phyloP scores from a whole-genome alignment of 2,888 invertebrate genomes.

The Piscicola geometra region DNA sequence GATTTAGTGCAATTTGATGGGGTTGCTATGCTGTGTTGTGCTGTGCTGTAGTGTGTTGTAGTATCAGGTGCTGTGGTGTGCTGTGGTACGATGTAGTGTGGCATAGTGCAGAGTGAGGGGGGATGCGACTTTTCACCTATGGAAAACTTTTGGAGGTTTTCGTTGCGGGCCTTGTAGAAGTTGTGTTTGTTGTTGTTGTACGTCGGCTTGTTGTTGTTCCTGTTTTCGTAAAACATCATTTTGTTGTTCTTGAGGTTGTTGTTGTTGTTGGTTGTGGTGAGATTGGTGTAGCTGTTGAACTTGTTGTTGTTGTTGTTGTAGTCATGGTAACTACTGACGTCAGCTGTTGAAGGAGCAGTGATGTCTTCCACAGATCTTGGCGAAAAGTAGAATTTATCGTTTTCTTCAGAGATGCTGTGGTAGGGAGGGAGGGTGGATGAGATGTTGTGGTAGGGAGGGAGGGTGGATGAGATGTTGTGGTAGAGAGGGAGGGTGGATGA shows the following conservation, averaged over 20 bases:
- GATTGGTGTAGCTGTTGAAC: not conserved
- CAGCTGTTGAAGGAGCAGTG: constrained; percentile 30
- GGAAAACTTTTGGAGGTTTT: not conserved
- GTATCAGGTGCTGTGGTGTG: constrained; percentile 2
- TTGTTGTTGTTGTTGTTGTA: constrained; percentile 14
- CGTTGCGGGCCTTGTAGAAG: not conserved
- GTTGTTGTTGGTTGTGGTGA: too few relatives aligned
- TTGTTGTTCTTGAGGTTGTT: constrained; percentile 5
- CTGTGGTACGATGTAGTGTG: not conserved
- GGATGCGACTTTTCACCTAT: not conserved
- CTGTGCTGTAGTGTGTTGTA: not conserved
- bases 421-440: too few relatives aligned
- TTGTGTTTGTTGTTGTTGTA: not conserved
- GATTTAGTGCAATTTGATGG: too few relatives aligned
- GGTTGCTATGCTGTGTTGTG: too few relatives aligned
- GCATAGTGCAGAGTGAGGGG: not conserved
- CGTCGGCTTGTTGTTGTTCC: not conserved
- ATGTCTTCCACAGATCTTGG: constrained; percentile 28
- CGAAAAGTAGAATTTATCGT: not conserved
- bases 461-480: too few relatives aligned
- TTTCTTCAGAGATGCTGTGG: not conserved
- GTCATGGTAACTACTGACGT: not conserved
- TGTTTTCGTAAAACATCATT: not conserved
- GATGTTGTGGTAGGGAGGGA: too few relatives aligned
- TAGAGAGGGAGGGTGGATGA: too few relatives aligned